phyloP scores from a whole-genome alignment of 2,113 vertebrate genomes.

The Panthera leo region DNA sequence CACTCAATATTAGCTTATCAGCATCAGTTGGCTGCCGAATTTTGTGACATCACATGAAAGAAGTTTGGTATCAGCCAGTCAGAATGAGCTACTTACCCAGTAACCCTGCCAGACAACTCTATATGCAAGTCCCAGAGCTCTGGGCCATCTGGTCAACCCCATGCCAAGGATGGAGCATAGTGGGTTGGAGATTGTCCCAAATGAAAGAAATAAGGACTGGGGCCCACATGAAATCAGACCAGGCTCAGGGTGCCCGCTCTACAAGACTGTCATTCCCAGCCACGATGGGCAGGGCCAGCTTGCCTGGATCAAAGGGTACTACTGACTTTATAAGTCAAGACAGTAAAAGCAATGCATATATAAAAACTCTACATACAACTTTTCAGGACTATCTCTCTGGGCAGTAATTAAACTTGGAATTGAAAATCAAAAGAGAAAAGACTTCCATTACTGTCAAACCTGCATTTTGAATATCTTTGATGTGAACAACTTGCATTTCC shows the following conservation, averaged over 20 bases:
- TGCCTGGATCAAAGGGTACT: background rate
- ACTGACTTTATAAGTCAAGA: background rate
- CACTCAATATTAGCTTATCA: background rate
- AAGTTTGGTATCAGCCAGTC: background rate
- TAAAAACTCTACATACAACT: background rate
- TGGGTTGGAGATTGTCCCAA: background rate
- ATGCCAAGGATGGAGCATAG: rapidly evolving
- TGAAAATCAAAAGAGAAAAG: background rate
- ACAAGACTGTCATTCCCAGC: background rate
- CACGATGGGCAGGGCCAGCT: background rate
- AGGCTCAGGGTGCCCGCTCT: background rate
- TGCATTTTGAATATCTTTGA: background rate
- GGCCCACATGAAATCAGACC: background rate
- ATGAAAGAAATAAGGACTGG: background rate
- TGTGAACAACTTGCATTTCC: background rate
- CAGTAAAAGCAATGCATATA: background rate
- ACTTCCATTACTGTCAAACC: background rate
- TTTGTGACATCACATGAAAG: background rate
- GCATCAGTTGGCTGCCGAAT: background rate
- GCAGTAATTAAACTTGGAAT: slow-evolving; percentile 19
- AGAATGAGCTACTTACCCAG: too few species aligned
- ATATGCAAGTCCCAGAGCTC: background rate
- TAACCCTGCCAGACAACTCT: background rate
- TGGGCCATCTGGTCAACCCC: background rate
- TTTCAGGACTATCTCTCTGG: background rate